phyloP scores from a whole-genome alignment of 2,797 vertebrate genomes.

The Rhadinocentrus ornatus region DNA sequence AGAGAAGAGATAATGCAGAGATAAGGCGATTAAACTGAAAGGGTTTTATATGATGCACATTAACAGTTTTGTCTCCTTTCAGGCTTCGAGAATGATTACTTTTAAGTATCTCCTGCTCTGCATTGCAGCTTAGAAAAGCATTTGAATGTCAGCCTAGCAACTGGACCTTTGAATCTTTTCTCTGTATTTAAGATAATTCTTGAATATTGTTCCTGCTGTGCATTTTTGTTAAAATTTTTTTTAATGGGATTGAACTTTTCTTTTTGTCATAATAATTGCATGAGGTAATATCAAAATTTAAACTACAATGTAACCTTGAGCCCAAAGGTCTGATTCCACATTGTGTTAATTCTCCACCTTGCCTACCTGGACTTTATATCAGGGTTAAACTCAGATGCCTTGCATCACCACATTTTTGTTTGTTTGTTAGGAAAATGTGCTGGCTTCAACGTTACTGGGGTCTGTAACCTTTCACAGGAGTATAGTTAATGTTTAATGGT shows the following conservation, averaged over 20 bases:
- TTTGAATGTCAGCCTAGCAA: constrained; percentile 59
- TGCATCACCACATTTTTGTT: constrained; percentile 80
- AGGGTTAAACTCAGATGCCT: constrained; percentile 50
- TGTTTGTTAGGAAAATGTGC: constrained; percentile 82
- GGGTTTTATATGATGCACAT: constrained; percentile 76
- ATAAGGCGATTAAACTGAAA: constrained; percentile 77
- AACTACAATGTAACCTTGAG: constrained; percentile 43
- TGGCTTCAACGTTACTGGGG: constrained; percentile 79
- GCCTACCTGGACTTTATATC: constrained; percentile 51
- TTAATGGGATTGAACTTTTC: constrained; percentile 43
- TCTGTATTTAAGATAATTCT: constrained; percentile 53
- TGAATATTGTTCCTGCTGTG: constrained; percentile 39
- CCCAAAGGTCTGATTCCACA: constrained; percentile 54
- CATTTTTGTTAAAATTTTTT: constrained; percentile 34
- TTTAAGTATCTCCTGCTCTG: constrained; percentile 63
- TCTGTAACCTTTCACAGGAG: constrained; percentile 79
- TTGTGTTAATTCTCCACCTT: constrained; percentile 53
- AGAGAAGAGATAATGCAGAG: constrained; percentile 67
- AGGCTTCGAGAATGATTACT: constrained; percentile 72
- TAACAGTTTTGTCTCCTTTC: constrained; percentile 73
- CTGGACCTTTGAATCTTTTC: constrained; percentile 54
- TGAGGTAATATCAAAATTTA: constrained; percentile 51
- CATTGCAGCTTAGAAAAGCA: constrained; percentile 67
- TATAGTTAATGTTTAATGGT: constrained; percentile 75
- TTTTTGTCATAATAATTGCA: constrained; percentile 25